These are phyloP conservation scores for Scolopax rusticola DNA, from an alignment of 2,797 vertebrate species.

Conservation along the genomic window DNA sequence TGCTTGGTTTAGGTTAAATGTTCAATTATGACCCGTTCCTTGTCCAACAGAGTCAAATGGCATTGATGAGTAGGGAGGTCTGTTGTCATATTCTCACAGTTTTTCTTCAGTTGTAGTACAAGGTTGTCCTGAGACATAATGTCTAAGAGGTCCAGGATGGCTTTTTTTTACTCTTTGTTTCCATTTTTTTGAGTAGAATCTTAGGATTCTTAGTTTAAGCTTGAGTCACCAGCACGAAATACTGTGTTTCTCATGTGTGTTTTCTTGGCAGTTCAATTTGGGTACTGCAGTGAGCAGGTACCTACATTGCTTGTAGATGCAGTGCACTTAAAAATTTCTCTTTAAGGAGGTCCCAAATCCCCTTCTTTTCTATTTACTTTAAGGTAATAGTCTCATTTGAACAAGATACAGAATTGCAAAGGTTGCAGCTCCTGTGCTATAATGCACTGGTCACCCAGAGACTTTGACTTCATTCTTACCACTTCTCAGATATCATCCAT, in stretches of 20 bases:
- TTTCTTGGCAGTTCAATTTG: not conserved
- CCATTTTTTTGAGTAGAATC: not conserved
- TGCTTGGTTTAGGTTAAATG: not conserved
- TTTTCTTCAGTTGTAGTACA: not conserved
- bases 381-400: not conserved
- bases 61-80: not conserved
- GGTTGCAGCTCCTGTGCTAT: not conserved
- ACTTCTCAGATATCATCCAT: not conserved
- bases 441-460: fast-evolving
- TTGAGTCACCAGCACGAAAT: not conserved
- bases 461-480: not conserved
- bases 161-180: not conserved
- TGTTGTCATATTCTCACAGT: not conserved
- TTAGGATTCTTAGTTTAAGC: not conserved
- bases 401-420: not conserved
- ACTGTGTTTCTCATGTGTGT: not conserved
- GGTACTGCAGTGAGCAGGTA: not conserved
- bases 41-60: not conserved
- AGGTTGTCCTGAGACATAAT: not conserved
- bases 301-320: not conserved
- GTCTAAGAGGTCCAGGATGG: not conserved
- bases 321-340: not conserved
- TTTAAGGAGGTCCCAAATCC: not conserved
- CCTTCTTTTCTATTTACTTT: not conserved
- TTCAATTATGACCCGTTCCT: fast-evolving